phyloP scores from a whole-genome alignment of 2,113 vertebrate genomes.

The Hystrix brachyura region DNA sequence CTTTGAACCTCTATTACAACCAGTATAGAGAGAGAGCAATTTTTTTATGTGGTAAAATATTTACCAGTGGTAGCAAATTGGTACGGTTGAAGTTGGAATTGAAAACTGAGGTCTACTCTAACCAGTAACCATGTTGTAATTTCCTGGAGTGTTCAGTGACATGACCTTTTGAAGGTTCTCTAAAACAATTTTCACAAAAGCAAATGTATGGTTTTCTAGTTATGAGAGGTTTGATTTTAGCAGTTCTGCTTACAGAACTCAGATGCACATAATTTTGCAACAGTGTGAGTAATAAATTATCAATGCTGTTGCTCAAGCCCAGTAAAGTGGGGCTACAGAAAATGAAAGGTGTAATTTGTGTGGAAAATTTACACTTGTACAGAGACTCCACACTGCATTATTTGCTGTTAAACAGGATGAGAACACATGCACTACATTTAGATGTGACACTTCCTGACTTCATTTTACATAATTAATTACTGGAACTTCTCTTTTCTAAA shows the following conservation, averaged over 20 bases:
- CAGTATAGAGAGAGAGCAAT: not conserved
- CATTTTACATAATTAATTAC: constrained; percentile 49
- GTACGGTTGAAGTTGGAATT: not conserved
- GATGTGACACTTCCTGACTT: not conserved
- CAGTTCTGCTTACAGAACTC: not conserved
- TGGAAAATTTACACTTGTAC: not conserved
- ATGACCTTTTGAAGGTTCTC: not conserved
- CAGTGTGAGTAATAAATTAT: not conserved
- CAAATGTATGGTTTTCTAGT: not conserved
- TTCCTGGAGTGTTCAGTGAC: not conserved
- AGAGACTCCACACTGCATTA: not conserved
- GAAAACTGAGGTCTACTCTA: not conserved
- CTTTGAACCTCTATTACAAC: not conserved
- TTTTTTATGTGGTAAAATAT: not conserved
- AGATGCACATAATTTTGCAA: not conserved
- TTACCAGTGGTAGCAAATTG: not conserved
- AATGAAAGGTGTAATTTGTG: constrained; percentile 58
- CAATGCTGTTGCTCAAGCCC: not conserved
- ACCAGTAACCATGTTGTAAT: not conserved
- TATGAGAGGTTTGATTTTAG: not conserved
- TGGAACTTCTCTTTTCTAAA: not conserved
- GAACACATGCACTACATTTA: not conserved
- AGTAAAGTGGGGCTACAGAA: not conserved
- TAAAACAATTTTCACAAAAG: not conserved
- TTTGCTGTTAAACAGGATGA: not conserved